These are phyloP conservation scores for Hydrophis major DNA, from an alignment of 2,797 vertebrate genomes.

Conservation along the genomic window DNA sequence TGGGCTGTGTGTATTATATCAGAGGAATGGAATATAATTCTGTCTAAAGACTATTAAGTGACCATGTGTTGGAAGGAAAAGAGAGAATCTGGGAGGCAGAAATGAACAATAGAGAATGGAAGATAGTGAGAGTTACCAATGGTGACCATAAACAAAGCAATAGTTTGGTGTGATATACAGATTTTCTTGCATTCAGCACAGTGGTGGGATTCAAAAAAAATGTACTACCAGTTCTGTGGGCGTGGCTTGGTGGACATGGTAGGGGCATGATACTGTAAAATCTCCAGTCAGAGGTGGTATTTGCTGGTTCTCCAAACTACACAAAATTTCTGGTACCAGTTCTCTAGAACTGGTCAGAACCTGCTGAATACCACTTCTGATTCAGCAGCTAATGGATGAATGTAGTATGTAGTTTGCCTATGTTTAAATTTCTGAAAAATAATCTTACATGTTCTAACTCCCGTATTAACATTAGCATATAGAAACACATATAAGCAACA, in stretches of 20 bases:
- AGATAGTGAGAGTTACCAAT: not conserved
- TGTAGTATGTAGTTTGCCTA: not conserved
- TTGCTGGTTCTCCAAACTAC: too few relatives aligned
- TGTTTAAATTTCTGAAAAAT: not conserved
- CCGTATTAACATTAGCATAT: not conserved
- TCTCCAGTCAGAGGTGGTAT: too few relatives aligned
- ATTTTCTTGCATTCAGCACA: not conserved
- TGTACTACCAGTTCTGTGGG: too few relatives aligned
- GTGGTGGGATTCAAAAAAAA: too few relatives aligned
- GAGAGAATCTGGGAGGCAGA: not conserved
- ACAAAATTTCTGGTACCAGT: too few relatives aligned
- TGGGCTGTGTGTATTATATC: not conserved
- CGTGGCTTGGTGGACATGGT: too few relatives aligned
- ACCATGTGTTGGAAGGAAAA: not conserved
- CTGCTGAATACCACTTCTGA: too few relatives aligned
- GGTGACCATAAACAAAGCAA: not conserved
- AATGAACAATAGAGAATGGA: not conserved
- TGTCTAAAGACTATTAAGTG: not conserved
- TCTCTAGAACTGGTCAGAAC: too few relatives aligned
- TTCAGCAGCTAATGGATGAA: not conserved
- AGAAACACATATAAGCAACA: not conserved
- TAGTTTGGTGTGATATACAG: not conserved
- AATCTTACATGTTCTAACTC: not conserved
- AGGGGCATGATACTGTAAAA: too few relatives aligned
- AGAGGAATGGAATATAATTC: not conserved